Conservation (phyloP, 2,888 invertebrate species). For the Gonocerus acuteangulatus region DNA sequence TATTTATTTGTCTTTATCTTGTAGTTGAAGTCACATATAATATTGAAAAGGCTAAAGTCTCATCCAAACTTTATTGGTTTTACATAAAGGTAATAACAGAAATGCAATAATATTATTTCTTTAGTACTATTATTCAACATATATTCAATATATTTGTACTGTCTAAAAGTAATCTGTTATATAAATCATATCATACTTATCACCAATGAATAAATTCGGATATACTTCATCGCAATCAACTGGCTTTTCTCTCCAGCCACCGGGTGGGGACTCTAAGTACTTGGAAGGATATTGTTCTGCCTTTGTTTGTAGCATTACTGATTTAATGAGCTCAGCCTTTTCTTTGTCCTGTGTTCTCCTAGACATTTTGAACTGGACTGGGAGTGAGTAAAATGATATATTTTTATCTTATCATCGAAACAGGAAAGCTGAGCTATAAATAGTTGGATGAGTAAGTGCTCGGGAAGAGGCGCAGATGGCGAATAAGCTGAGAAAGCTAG, state of each 20-base stretch:
- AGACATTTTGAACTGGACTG: conserved; percentile 9
- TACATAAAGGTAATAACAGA: no score
- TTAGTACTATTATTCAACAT: no score
- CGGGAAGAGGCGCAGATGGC: no score
- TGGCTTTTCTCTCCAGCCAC: neutral
- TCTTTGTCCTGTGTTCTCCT: conserved; percentile 14
- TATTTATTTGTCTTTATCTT: no score
- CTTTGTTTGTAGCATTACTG: conserved; percentile 5
- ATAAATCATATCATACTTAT: conserved; percentile 68
- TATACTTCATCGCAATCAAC: conserved; percentile 66
- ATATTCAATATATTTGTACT: no score
- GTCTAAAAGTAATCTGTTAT: no score
- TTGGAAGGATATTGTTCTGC: neutral
- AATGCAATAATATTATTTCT: no score
- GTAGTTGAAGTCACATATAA: no score
- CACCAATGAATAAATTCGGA: conserved; percentile 64
- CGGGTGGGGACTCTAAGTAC: neutral
- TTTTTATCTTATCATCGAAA: neutral
- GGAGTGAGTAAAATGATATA: neutral
- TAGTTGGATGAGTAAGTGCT: no score
- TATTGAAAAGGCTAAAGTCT: no score
- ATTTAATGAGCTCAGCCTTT: conserved; percentile 8
- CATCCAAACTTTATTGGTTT: no score
- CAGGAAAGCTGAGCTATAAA: neutral
- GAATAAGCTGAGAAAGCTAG: no score